Base-by-base conservation (phyloP, 2,888 invertebrate species). In the Marasmarcha lunaedactyla region DNA sequence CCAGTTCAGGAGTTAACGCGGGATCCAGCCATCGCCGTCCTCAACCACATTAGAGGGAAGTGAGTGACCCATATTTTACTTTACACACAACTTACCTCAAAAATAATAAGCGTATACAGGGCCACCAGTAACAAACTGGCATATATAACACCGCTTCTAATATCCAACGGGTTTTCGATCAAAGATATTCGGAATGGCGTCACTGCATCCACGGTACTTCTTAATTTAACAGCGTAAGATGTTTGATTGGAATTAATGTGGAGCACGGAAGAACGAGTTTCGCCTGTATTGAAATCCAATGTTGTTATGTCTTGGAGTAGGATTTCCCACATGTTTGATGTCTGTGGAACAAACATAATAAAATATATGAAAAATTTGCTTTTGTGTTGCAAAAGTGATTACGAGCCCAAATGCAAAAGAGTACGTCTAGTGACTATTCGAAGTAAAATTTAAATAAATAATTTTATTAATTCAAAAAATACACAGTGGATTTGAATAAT, bases 61-160 rank as follows among this genome's bases (percentile, higher is more conserved):
- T 20, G 7, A 20, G 7, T 5, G 20, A 5, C 20, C 7, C 20
- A 20, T 5, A 3, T 5, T n/a, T 7, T 20, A 5, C 20, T 7
- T 20, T 20, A 20, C 20, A n/a, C 4, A 30, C 2, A 25, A 46
- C 62, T 60, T 63, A 92, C 90, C 72, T 94, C 93, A 71, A 91
- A 92, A 47, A 93, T 89, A 45, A 94, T 90, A 11, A 94, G 66
- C 4, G 89, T 59, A 59, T 94, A 94, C 33, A 94, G 85, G 1
- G 88, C 86, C 5, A 88, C 44, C 1, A 94, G 71, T 15, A 93
- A 85, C 2, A 88, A 46, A 0, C 88, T 86, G 0, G 91, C 92
- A 50, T 89, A 89, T 9, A 88, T 61, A 6, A 91, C 86, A 0
- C 93, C 92, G 46, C 85, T 79, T 39, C 85, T 77, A 1, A 78